Conservation (phyloP, 2,888 invertebrate species). For the Andrena minutula region DNA sequence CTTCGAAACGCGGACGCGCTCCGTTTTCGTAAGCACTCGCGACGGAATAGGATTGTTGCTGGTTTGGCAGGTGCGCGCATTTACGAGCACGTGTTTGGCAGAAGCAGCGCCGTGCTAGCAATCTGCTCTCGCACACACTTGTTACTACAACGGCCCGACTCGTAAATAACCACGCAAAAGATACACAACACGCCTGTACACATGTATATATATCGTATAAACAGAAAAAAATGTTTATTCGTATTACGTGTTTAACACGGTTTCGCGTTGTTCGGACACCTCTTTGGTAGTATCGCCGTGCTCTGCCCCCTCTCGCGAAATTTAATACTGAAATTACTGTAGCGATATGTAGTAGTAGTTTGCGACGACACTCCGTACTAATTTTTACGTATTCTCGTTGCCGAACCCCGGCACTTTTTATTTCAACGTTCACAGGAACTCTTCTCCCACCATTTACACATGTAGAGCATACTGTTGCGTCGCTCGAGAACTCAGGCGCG, state of each 20-base stretch:
- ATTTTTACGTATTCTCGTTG: slow-evolving; percentile 25
- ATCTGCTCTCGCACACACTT: background rate
- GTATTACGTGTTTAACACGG: slow-evolving; percentile 58
- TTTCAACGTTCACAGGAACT: slow-evolving; percentile 33
- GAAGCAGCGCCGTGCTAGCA: background rate
- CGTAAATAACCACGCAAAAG: slow-evolving; percentile 18
- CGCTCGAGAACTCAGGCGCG: slow-evolving; percentile 35
- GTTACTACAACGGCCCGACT: background rate
- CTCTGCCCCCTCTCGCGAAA: slow-evolving; percentile 30
- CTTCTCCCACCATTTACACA: slow-evolving; percentile 42
- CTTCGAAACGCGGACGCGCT: background rate
- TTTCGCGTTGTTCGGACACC: slow-evolving; percentile 46
- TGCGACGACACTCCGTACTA: slow-evolving; percentile 21
- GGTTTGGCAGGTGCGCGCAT: slow-evolving; percentile 12
- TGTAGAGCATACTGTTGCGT: slow-evolving; percentile 33
- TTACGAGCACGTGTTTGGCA: slow-evolving; percentile 23
- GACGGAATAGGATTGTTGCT: slow-evolving; percentile 9
- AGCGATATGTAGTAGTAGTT: slow-evolving; percentile 65
- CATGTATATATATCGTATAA: slow-evolving; percentile 50
- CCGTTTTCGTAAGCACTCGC: background rate
- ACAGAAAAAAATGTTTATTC: slow-evolving; percentile 66
- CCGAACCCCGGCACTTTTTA: slow-evolving; percentile 21
- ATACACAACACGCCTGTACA: slow-evolving; percentile 14
- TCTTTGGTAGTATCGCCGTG: slow-evolving; percentile 50
- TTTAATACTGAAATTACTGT: slow-evolving; percentile 56